phyloP scores from a whole-genome alignment of 2,888 invertebrate species.

The Seladonia tumulorum region DNA sequence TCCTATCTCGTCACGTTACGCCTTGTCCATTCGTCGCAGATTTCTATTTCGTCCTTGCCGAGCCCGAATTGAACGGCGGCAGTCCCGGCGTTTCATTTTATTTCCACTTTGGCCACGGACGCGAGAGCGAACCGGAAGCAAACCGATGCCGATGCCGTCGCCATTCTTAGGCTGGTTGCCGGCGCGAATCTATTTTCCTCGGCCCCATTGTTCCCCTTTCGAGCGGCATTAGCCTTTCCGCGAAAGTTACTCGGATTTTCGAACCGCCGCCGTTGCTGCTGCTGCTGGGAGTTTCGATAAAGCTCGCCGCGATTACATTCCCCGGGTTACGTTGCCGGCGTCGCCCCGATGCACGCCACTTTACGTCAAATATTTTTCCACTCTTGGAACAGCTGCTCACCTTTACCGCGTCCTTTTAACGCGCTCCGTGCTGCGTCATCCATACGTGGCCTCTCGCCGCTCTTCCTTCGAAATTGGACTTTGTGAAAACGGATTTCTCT shows the following conservation, averaged over 20 bases:
- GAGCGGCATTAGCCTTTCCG: not conserved
- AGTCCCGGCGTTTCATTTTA: constrained; percentile 52
- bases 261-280: not conserved
- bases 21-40: constrained; percentile 39
- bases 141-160: constrained; percentile 23
- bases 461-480: not conserved
- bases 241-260: not conserved
- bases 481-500: not conserved
- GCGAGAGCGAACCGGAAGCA: constrained; percentile 10
- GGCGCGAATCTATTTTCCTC: constrained; percentile 33
- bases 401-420: constrained; percentile 6
- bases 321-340: not conserved
- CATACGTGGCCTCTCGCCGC: not conserved
- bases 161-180: constrained; percentile 44
- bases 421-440: not conserved
- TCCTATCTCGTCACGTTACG: not conserved
- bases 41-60: constrained; percentile 65
- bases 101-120: constrained; percentile 56
- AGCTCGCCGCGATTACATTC: constrained; percentile 13
- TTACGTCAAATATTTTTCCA: constrained; percentile 1
- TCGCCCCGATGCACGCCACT: not conserved
- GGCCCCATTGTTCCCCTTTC: not conserved
- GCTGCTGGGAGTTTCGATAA: constrained; percentile 5
- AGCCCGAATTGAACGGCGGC: constrained; percentile 66
- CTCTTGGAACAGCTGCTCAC: constrained; percentile 2